Base-by-base conservation (phyloP, 2,888 invertebrate species). In the Aphidoletes aphidimyza region DNA sequence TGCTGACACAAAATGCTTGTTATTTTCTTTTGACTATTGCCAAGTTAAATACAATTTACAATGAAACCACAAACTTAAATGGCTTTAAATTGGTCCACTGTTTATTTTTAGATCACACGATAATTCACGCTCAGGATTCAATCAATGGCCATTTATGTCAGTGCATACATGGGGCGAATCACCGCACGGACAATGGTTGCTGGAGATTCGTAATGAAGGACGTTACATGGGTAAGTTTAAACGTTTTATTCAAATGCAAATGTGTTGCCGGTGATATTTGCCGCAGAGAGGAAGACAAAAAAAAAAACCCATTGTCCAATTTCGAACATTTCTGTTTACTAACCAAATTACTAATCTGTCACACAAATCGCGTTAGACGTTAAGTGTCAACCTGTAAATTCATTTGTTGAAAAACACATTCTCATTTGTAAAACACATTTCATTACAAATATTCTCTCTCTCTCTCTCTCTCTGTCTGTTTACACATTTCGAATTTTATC, bases 101-200 rank as follows among this genome's bases (percentile, higher is more conserved):
- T 59, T 22, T 59, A 26, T 59, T 1, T 59, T 6, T 30, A 92
- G 97, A 88, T 93, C 94, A 17, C 95, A 97, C 88, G 99, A 99
- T 90, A 93, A 94, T 84, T 97, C 98, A 17, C 93, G 96, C 84
- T 93, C 96, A 84, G 99, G 99, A 78, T 99, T 99, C 91, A 95
- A 93, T 89, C 95, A 97, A 87, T 99, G 99, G 99, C 99, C 99
- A 85, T 99, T 99, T 91, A 99, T 99, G 99, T 98, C 98, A 83
- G 98, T 96, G 86, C 99, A 99, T 90, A 97, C 95, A 89, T 99
- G 99, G 99, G 99, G 99, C 30, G 99, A 99, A 90, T 93, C 94
- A 42, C 97, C 98, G 0, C 93, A 95, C 86, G 99, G 99, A 78
- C 92, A 93, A 86, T 99, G 99, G 99, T 95, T 95, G 88, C 92